Base-by-base conservation (phyloP, 2,888 invertebrate genomes). In the Hirtodrosophila histrioides region DNA sequence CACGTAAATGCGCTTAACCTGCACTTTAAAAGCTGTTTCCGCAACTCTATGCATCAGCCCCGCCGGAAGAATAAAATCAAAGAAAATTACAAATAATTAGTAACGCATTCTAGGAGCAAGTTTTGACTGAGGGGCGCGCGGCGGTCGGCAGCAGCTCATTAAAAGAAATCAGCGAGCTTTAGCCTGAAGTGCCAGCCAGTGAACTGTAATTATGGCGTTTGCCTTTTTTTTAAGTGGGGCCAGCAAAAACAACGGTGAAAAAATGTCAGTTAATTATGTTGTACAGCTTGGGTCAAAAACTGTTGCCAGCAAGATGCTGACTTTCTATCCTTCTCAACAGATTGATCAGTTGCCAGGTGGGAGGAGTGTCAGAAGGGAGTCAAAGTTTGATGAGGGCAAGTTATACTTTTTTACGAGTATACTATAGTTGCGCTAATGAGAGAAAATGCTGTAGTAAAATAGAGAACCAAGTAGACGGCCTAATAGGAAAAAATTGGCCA, bases 81-180 rank as follows among this genome's bases (percentile, higher is more conserved):
- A 76, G 77, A 49, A 75, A 82, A 85, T 87, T 87, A 67, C 71
- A 82, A 77, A 75, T 85, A 87, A 84, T 87, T 84, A 75, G 69
- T 65, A 75, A 75, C 70, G 66, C 71, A 75, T 65, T 65, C 65
- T 44, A 50, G 36, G 51, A 51, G 48, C 57, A 58, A 62, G 39
- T 46, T 57, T 31, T 31, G 31, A 10, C 31, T 11, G 39, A 33
- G 7, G 27, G 39, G 12, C 12, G 17, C 49, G 54, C 65, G 17
- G 55, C 50, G 60, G 23, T 46, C 33, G 11, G 45, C 40, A 37
- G 64, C 49, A 61, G 64, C 79, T 86, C 85, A 79, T 85, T 84
- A 82, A 73, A 70, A 67, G 49, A 57, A 70, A 62, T 64, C 43
- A 63, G 51, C 44, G 36, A 53, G 44, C 51, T 43, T 53, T 63